phyloP scores from a whole-genome alignment of 2,113 vertebrate genomes.

The Drymodes brunneopygia region DNA sequence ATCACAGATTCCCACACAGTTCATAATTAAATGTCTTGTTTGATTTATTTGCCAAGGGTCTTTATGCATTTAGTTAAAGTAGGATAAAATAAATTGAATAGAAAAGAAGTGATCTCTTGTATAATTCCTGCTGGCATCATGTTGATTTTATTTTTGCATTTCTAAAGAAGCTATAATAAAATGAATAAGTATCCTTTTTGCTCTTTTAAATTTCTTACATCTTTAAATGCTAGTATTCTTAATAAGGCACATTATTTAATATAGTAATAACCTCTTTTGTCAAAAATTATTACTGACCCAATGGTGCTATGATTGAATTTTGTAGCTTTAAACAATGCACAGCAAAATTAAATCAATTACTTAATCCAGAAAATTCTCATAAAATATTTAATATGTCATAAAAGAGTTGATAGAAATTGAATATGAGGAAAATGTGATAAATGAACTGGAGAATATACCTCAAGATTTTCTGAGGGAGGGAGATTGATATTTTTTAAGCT shows the following conservation, averaged over 20 bases:
- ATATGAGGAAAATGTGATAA: neutral
- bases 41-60: neutral
- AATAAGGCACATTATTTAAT: neutral
- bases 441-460: neutral
- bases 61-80: neutral
- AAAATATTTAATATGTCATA: neutral
- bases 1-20: neutral
- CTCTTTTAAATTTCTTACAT: neutral
- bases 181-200: neutral
- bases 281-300: neutral
- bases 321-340: neutral
- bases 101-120: neutral
- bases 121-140: neutral
- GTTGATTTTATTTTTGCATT: neutral
- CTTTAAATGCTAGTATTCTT: neutral
- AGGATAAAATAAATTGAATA: neutral
- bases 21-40: neutral
- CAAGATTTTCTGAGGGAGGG: neutral
- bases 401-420: neutral
- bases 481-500: neutral
- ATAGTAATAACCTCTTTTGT: neutral
- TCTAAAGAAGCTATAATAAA: neutral
- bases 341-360: neutral
- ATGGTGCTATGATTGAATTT: neutral
- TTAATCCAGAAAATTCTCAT: neutral